Base-by-base conservation (phyloP, 1,140 invertebrate species). In the Drosophila sechellia region DNA sequence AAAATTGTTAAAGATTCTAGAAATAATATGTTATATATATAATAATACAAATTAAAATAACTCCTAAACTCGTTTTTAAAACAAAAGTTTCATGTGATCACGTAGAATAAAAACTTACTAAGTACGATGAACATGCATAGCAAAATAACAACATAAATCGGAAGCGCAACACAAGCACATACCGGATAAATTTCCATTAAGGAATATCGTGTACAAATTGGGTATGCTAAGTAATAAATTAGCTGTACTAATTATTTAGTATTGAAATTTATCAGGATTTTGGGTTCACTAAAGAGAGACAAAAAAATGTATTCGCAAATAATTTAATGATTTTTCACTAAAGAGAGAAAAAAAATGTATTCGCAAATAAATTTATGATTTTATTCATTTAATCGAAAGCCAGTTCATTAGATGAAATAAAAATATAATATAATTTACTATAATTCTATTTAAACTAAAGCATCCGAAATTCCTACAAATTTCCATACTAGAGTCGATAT, bases 71-170 rank as follows among this genome's bases (percentile, higher is more conserved):
- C 74, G 80, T 90, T 85, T 90, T 79, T 90, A 90, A 85, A 85
- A 90, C 80, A 79, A 85, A 81, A 90, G 49, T 85, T 90, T 90
- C 63, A 90, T 90, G 85, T 90, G 85, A 90, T 90, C 85, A 90
- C 85, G 58, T 81, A 90, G 86, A 85, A 73, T 90, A 85, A 76
- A 61, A 77, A 64, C 42, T 54, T 79, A 61, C 53, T 75, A 81
- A 54, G 63, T 78, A 84, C 50, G 45, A 81, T 58, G 63, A 63
- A 11, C 58, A 90, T 90, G 85, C 85, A 81, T 85, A 85, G 80
- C 80, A 90, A 79, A 72, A 52, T 72, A 56, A 70, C 45, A 52
- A 59, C 34, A 27, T 53, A 65, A 53, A 31, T 37, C 27, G 37
- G 56, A 48, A 22, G 13, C 37, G 35, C 37, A 15, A 53, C 13